Percentiles rank a stretch among this genome's conserved stretches.
These are phyloP conservation scores for Hypsibius dujardini DNA, from an alignment of 1,140 invertebrate genomes.

Conservation along the genomic window DNA sequence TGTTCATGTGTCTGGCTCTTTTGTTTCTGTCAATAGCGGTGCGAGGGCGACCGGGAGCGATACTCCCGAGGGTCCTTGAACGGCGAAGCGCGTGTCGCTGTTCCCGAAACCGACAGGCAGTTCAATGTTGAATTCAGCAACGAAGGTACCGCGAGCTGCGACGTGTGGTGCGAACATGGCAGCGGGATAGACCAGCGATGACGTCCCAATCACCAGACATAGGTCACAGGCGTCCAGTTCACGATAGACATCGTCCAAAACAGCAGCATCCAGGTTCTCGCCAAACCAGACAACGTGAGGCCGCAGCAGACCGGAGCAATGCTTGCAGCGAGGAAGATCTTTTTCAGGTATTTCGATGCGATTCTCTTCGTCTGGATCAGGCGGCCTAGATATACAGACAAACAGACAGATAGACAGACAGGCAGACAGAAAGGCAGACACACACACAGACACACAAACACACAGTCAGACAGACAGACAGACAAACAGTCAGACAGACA, in stretches of 20 bases:
- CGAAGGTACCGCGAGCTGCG: conserved; percentile 52
- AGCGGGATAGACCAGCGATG: conserved; percentile 71
- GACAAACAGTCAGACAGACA: no score
- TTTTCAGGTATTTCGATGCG: conserved; percentile 44
- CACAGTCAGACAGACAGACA: no score
- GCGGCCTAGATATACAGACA: conserved; percentile 32
- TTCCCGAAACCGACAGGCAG: conserved; percentile 47
- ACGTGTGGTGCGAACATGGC: conserved; percentile 71
- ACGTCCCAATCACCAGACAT: conserved; percentile 59
- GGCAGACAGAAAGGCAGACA: no score
- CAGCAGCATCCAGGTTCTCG: conserved; percentile 49
- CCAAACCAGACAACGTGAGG: conserved; percentile 81
- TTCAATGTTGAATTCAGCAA: conserved; percentile 77
- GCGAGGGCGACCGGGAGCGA: neutral
- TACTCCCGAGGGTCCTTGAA: neutral
- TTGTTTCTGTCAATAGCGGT: neutral
- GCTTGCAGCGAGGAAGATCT: conserved; percentile 43
- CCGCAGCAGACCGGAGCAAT: conserved; percentile 52
- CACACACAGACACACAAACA: no score
- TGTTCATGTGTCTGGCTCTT: no score
- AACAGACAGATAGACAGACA: no score
- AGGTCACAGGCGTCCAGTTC: conserved; percentile 55
- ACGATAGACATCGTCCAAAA: conserved; percentile 44
- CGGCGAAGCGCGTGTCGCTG: neutral
- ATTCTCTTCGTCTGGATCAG: conserved; percentile 33